Evolutionary conservation across 2,888 invertebrate genomes (phyloP).

Genomic region (Alloscopus bannaensis): DNA sequence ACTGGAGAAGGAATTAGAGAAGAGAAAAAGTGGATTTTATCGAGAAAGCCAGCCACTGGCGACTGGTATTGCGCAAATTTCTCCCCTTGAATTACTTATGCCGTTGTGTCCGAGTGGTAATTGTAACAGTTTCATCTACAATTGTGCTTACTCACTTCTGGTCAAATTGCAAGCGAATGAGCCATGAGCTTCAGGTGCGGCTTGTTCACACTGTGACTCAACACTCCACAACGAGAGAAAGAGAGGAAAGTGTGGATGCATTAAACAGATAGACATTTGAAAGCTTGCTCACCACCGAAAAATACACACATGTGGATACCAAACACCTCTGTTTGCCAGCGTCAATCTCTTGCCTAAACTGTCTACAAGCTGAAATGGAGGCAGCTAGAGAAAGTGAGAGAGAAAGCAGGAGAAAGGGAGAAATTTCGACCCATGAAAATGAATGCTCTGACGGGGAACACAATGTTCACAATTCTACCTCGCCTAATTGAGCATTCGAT

Average conservation of each 20-base stretch:
- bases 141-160: neutral
- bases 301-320: too few species aligned
- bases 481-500: constrained; percentile 57
- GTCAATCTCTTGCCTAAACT: constrained; percentile 3
- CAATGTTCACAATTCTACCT: constrained; percentile 7
- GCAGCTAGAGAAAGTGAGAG: too few species aligned
- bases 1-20: neutral
- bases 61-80: constrained; percentile 42
- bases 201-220: neutral
- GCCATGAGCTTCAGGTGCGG: neutral
- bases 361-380: too few species aligned
- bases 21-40: neutral
- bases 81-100: constrained; percentile 41
- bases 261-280: neutral
- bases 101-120: constrained; percentile 36
- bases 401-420: too few species aligned
- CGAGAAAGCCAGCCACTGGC: constrained; percentile 7
- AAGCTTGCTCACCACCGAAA: too few species aligned
- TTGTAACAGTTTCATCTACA: constrained; percentile 37
- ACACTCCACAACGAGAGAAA: neutral
- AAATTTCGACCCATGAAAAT: neutral
- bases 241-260: neutral
- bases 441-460: neutral
- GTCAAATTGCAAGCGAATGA: neutral
- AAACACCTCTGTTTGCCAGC: too few species aligned